phyloP scores from a whole-genome alignment of 2,113 vertebrate species.

The Scytalopus superciliaris region DNA sequence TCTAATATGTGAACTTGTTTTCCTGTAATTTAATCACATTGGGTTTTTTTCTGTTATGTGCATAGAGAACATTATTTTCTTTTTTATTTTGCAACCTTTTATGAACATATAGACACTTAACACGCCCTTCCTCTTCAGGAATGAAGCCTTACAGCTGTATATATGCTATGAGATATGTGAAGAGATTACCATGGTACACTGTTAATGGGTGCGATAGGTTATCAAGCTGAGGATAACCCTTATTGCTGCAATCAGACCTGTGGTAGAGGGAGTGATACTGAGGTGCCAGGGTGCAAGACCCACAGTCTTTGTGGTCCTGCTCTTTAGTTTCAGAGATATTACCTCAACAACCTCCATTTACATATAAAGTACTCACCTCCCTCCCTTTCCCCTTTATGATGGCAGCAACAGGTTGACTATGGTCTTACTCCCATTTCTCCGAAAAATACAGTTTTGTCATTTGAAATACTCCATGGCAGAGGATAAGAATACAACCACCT shows the following conservation, averaged over 20 bases:
- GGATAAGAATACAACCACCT: neutral
- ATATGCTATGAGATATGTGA: neutral
- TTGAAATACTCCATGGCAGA: neutral
- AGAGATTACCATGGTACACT: neutral
- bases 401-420: neutral
- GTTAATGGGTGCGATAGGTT: neutral
- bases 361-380: neutral
- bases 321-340: neutral
- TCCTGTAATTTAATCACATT: neutral
- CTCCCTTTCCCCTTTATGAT: neutral
- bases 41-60: neutral
- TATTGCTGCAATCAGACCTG: neutral
- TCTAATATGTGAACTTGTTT: neutral
- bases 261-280: neutral
- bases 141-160: neutral
- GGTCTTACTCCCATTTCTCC: neutral
- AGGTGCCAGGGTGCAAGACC: neutral
- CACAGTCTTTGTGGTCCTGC: neutral
- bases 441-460: neutral
- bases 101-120: neutral
- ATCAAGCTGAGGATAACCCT: neutral
- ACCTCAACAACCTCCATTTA: neutral
- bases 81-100: neutral
- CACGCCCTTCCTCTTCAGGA: neutral
- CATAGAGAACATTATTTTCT: fast-evolving